Conservation (phyloP, 1,140 invertebrate genomes). For the Paralvinella palmiformis region DNA sequence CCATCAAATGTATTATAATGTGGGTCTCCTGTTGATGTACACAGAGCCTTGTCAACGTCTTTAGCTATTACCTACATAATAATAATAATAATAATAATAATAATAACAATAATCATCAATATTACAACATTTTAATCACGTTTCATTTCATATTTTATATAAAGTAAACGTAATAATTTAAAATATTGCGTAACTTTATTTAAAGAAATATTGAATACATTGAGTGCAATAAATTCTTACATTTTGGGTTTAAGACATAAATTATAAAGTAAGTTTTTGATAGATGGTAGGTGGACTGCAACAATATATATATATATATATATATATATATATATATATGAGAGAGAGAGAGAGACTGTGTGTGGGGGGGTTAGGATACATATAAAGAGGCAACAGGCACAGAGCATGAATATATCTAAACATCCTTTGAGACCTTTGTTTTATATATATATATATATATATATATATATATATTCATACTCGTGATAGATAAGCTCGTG, state of each 20-base stretch:
- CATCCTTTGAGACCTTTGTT: no score
- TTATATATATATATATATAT: background rate
- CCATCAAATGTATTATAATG: slow-evolving; percentile 18
- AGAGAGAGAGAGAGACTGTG: no score
- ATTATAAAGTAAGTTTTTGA: no score
- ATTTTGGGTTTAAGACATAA: no score
- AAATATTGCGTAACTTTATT: background rate
- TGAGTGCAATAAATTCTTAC: background rate
- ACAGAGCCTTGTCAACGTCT: slow-evolving; percentile 2
- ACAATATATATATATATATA: no score
- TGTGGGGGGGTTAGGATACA: background rate
- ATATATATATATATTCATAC: background rate
- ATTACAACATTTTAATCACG: background rate
- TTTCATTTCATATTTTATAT: background rate
- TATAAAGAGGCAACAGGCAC: no score
- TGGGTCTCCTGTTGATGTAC: slow-evolving; percentile 13
- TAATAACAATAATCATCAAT: background rate
- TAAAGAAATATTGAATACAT: background rate
- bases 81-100: background rate
- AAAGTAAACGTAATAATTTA: background rate
- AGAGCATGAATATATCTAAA: no score
- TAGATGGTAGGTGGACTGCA: background rate
- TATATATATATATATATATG: no score
- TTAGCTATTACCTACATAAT: slow-evolving; percentile 2
- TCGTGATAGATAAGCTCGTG: background rate